Evolutionary conservation across 2,113 vertebrate species (phyloP).

Genomic region (Lepus timidus): DNA sequence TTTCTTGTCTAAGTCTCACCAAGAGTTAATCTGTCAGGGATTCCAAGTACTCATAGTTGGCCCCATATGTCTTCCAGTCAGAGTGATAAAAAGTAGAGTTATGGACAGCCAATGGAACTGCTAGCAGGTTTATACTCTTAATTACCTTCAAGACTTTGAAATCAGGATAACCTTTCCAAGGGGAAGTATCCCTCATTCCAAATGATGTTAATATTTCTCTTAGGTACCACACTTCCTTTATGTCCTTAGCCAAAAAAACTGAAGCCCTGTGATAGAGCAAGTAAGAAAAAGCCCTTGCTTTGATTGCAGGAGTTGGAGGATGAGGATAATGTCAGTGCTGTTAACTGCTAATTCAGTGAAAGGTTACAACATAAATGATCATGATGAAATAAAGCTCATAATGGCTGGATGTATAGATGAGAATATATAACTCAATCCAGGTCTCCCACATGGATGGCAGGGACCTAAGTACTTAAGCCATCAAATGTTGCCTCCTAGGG

Average conservation of each 20-base stretch:
- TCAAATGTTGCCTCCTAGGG: no score
- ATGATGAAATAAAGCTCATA: slow-evolving; percentile 26
- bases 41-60: background rate
- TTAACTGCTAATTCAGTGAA: background rate
- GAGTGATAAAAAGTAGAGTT: slow-evolving; percentile 29
- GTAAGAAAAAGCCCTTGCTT: slow-evolving; percentile 37
- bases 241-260: background rate
- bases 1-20: background rate
- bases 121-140: slow-evolving; percentile 29
- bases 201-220: slow-evolving; percentile 53
- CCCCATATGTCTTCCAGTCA: slow-evolving; percentile 55
- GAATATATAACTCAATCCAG: background rate
- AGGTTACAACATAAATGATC: background rate
- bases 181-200: slow-evolving; percentile 58
- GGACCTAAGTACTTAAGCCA: no score
- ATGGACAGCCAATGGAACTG: background rate
- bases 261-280: slow-evolving; percentile 19
- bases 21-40: slow-evolving; percentile 28
- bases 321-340: background rate
- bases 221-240: slow-evolving; percentile 38
- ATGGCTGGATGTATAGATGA: background rate
- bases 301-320: background rate
- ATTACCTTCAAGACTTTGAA: slow-evolving; percentile 55
- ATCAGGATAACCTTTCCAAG: slow-evolving; percentile 63
- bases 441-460: no score